Conservation (phyloP, 1,140 invertebrate species). For the Dendrolimus punctatus region DNA sequence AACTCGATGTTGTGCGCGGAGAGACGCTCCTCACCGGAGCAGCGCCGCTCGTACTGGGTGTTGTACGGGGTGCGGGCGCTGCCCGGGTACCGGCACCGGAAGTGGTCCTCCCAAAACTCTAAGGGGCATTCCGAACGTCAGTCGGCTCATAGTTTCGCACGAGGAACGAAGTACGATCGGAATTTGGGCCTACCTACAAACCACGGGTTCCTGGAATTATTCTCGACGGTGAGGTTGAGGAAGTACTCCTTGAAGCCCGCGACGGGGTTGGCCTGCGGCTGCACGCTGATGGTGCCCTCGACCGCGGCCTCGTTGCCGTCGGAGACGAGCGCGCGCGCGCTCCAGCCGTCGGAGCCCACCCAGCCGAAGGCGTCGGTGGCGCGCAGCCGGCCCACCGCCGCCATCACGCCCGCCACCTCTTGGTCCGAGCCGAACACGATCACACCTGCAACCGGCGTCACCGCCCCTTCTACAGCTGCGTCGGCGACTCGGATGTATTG, state of each 20-base stretch:
- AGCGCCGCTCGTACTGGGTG: slow-evolving; percentile 75
- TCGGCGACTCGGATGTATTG: no score
- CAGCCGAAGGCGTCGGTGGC: slow-evolving; percentile 92
- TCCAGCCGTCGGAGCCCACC: slow-evolving; percentile 97
- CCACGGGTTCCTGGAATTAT: slow-evolving; percentile 93
- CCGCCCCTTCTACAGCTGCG: not conserved
- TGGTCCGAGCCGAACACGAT: slow-evolving; percentile 97
- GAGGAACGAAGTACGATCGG: not conserved
- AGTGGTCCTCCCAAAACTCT: slow-evolving; percentile 97
- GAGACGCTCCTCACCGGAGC: slow-evolving; percentile 82
- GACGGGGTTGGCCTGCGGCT: slow-evolving; percentile 91
- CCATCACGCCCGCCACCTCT: slow-evolving; percentile 95
- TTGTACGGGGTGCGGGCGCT: slow-evolving; percentile 87
- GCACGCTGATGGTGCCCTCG: slow-evolving; percentile 91
- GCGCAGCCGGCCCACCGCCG: slow-evolving; percentile 88
- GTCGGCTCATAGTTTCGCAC: no score
- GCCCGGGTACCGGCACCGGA: slow-evolving; percentile 86
- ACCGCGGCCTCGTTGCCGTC: slow-evolving; percentile 91
- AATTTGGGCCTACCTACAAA: slow-evolving; percentile 81
- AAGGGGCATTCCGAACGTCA: slow-evolving; percentile 11
- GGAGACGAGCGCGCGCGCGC: slow-evolving; percentile 87
- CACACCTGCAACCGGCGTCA: slow-evolving; percentile 77
- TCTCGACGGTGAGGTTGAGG: slow-evolving; percentile 87
- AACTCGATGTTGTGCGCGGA: slow-evolving; percentile 84
- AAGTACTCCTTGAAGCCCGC: slow-evolving; percentile 93